Evolutionary conservation across 2,888 invertebrate genomes (phyloP).

Genomic region (Orgyia antiqua): DNA sequence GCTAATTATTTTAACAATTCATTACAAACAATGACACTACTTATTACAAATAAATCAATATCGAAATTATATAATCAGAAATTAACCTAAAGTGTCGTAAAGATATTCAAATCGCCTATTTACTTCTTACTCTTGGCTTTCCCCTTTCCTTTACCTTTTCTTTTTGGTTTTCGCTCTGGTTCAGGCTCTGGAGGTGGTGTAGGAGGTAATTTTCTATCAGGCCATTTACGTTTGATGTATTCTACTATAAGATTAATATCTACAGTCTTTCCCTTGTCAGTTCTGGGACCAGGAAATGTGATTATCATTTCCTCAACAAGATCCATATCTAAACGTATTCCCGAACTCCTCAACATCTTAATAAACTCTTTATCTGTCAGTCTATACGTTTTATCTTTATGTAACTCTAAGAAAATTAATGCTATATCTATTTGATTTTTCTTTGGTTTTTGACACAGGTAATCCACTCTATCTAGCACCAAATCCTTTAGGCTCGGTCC

Average conservation of each 20-base stretch:
- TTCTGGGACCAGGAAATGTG: constrained; percentile 36
- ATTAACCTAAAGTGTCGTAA: too few relatives aligned
- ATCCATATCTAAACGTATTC: constrained; percentile 34
- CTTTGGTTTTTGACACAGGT: constrained; percentile 35
- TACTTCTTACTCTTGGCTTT: too few relatives aligned
- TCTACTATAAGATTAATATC: constrained; percentile 37
- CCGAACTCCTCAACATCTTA: constrained; percentile 1
- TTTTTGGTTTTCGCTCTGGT: constrained; percentile 1
- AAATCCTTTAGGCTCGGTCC: constrained; percentile 43
- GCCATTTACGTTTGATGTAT: constrained; percentile 51
- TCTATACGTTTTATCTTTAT: constrained; percentile 32
- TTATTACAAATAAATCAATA: too few relatives aligned
- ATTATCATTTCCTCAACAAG: constrained; percentile 38
- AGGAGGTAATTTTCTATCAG: constrained; percentile 44
- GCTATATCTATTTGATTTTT: constrained; percentile 40
- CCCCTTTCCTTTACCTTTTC: too few relatives aligned
- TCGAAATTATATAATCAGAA: too few relatives aligned
- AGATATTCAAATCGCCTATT: too few relatives aligned
- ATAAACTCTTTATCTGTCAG: constrained; percentile 35
- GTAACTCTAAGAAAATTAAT: constrained; percentile 32
- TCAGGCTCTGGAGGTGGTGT: constrained; percentile 42
- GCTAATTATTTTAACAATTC: too few relatives aligned
- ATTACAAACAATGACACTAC: too few relatives aligned
- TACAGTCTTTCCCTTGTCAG: constrained; percentile 28
- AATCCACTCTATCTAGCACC: constrained; percentile 45